Base-by-base conservation (phyloP, 2,797 vertebrate species). In the Crax fasciolata region DNA sequence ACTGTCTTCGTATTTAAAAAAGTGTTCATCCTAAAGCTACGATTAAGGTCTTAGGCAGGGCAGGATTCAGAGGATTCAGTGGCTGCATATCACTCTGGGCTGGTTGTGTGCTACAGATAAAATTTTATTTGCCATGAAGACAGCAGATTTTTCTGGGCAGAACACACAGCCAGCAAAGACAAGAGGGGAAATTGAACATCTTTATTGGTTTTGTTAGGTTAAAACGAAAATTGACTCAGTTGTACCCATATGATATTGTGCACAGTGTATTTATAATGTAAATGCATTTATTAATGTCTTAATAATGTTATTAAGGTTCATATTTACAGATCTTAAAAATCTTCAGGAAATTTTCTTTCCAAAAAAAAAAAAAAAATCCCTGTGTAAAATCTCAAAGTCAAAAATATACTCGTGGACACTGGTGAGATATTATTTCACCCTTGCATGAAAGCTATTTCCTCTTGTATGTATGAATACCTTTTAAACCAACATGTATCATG, bases 11-110 rank as follows among this genome's bases (percentile, higher is more conserved):
- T 48, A 67, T 38, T 83, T 83, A 9, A 57, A 87, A 85, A 89
- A 55, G 15, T 44, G 13, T 59, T 80, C 25, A 38, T 68, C 51
- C 65, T 63, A 51, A 93, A 61, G 13, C 11, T 9, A 39, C 88
- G 85, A 91, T 96, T 91, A 96, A 94, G 43, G 62, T 95, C 55
- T 91, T 13, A 21, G 38, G 9, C 14, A 92, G 58, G 32, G 25
- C 43, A 92, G 15, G 44, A 43, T 66, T 58, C 30, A 49, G 84
- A 96, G 48, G 15, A 68, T 87, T 91, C 61, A 58, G 20, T 67
- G 25, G 23, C 4, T 88, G 30, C 0, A 0, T 71, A 20, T 59
- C 24, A 76, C 21, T 78, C 41, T 55, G 28, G 20, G 14, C 1
- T 75, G 67, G 23, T 65, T 78, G 48, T 46, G 28, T 93, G 35